Base-by-base conservation (phyloP, 2,888 invertebrate genomes). In the Alloplasta piceator region DNA sequence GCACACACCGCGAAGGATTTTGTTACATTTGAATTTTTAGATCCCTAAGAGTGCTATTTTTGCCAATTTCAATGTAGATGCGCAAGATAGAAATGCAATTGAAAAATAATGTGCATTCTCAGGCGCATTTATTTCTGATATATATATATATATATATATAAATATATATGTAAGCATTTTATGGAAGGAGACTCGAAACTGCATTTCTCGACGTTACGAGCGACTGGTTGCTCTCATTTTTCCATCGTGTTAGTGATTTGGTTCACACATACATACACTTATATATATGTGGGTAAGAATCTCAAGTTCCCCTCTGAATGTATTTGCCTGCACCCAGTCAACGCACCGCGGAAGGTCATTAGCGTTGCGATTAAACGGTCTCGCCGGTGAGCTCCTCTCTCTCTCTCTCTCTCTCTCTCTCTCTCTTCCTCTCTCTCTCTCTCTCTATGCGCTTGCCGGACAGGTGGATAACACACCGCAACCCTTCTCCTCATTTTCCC, bases 311-410 rank as follows among this genome's bases (percentile, higher is more conserved):
- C 73, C 76, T 82, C 82, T 79, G 36, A 12, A 16, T 55, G 46
- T 58, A 56, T 64, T 77, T 10, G 71, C 66, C 86, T 82, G 84
- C 84, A 79, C 70, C 78, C 82, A 70, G 67, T 81, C 86, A 87
- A 84, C 85, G 85, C 82, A 78, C 86, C 85, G 83, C 85, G 85
- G 86, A 87, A 87, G 87, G 86, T 87, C 87, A 87, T 88, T 88
- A 88, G 82, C 84, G 86, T 85, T 82, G 75, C 80, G 76, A 80
- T 80, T 80, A 76, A 80, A 80, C 80, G 76, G 80, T 80, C 76
- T 76, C 66, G 80, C 80, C 79, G 66, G 82, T 78, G 68, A 64
- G 72, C 78, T 67, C 67, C 48, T 56, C 68, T 70, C 6, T 56
- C 56, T 71, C 64, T 43, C 39, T 48, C 39, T 73, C 64, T 41